Base-by-base conservation (phyloP, 1,140 invertebrate species). In the Sminthurinus signatus region DNA sequence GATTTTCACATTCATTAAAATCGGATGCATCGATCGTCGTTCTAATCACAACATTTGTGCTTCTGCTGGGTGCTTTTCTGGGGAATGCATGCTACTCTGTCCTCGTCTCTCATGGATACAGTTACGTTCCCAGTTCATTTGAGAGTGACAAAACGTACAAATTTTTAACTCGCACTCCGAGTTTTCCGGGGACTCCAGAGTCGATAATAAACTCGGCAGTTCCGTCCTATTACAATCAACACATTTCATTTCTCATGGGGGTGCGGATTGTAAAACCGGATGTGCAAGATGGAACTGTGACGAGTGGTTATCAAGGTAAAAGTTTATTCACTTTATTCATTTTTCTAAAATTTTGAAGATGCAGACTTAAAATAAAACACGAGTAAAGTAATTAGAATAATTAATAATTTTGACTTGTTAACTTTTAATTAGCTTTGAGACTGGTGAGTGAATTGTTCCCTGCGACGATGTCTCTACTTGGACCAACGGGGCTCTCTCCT, bases 81-180 rank as follows among this genome's bases (percentile, higher is more conserved):
- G 91, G 88, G 14, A 86, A 89, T 67, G 86, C 85, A 12, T 92
- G 89, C 76, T 81, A 86, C 5, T 84, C 87, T 70, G 85, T 91
- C 63, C 76, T 92, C 32, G 81, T 82, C 67, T 80, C 84, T 48
- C 77, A 86, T 71, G 85, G 85, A 46, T 91, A 86, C 69, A 75
- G 78, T 52, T 92, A 91, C 73, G 78, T 85, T 32, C 86, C 88
- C 1, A 88, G 87, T 68, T 93, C 90, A 58, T 93, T 88, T 77
- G 91, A 92, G 78, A 83, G 80, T 60, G 80, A 84, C 46, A 81
- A 85, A 60, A 83, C 82, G n/a, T 88, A 87, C 71, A 81, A 81
- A 68, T 89, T 89, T 74, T 76, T 90, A 69, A 80, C 28, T 21
- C 8, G n/a, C 8, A 48, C 44, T 10, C 5, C 44, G n/a, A 48